Base-by-base conservation (phyloP, 2,113 vertebrate genomes). In the Tauraco erythrolophus region DNA sequence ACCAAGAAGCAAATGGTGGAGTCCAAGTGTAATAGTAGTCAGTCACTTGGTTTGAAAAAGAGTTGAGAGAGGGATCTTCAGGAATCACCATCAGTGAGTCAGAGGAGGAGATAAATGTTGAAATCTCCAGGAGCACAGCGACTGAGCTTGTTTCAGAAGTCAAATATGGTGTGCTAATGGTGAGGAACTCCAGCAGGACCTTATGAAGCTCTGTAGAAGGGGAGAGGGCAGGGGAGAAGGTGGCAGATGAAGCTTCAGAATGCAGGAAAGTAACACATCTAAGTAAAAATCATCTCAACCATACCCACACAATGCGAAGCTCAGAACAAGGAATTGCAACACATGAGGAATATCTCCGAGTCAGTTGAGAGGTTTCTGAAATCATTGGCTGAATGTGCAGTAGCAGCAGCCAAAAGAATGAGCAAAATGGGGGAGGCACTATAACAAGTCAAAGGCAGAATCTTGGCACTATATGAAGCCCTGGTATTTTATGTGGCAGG, bases 151-250 rank as follows among this genome's bases (percentile, higher is more conserved):
- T 58, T 81, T 94, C 69, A n/a, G 60, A 58, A 78, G 54, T 70
- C 1, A 4, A 9, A 45, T 1, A 0, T 14, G 6, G 14, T 83
- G 12, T 74, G 31, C 45, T 91, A 75, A 60, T 31, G 17, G 25
- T 84, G 27, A 79, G 39, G 33, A 82, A 8, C 14, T 75, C 24
- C 23, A 68, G 28, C 51, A 54, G 46, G n/a, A 31, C 21, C 31
- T 92, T 64, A 30, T 23, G 24, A 89, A 96, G 30, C 28, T 69
- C 25, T 11, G 19, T 43, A 43, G 41, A 43, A 11, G 5, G 9
- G 7, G 33, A 4, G 5, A 15, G 9, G 8, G 3, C 7, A 10
- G 4, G 11, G 13, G 8, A 7, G 5, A 69, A 43, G 15, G 22
- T 41, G 39, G 43, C 21, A 58, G 51, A 51, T 78, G 19, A 62